Conservation (phyloP, 2,797 vertebrate genomes). For the Myotis vivesi region DNA sequence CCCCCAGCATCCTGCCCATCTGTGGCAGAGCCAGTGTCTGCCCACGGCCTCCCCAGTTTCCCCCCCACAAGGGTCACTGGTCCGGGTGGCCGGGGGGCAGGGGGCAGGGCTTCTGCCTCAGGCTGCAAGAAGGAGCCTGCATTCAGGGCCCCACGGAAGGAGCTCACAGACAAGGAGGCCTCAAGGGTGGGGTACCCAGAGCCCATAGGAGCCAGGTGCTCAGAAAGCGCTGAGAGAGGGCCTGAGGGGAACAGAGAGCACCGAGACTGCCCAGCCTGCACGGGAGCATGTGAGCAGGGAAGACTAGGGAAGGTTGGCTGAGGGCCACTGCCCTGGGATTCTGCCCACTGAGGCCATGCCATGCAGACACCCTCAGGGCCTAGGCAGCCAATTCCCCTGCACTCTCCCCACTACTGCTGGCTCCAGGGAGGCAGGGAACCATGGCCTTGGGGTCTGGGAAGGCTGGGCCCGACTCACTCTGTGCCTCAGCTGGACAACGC, state of each 20-base stretch:
- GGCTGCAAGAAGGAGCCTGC: neutral
- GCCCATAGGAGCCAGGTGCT: neutral
- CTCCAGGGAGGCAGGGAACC: neutral
- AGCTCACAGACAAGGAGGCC: neutral
- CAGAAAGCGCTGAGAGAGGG: neutral
- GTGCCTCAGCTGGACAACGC: neutral
- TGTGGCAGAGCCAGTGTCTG: neutral
- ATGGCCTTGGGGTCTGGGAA: neutral
- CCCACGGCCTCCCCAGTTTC: neutral
- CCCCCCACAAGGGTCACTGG: neutral
- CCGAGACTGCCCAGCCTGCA: fast-evolving
- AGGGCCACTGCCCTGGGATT: neutral
- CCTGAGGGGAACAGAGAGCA: neutral
- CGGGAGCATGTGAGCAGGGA: fast-evolving
- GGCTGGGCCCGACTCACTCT: neutral
- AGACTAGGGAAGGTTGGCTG: fast-evolving
- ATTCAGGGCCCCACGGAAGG: fast-evolving
- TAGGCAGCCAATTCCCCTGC: neutral
- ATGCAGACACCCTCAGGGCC: neutral
- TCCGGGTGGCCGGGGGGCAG: neutral
- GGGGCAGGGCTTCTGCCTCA: neutral
- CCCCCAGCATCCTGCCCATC: neutral
- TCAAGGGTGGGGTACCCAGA: neutral
- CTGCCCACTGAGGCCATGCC: neutral
- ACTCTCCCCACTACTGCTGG: neutral